These are phyloP conservation scores for Cydia amplana DNA, from an alignment of 1,140 invertebrate species.

Conservation along the genomic window DNA sequence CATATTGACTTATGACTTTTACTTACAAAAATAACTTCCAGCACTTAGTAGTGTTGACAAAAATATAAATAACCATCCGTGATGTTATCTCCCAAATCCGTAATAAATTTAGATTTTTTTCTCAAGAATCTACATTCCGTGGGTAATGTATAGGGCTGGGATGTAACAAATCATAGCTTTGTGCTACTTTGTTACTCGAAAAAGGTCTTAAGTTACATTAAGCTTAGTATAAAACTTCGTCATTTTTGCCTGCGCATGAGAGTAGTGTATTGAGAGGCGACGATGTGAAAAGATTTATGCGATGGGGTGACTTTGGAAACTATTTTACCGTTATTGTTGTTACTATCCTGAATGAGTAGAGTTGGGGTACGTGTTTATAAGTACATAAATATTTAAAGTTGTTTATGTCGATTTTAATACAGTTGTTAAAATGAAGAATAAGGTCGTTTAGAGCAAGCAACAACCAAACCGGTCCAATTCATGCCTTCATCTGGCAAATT, in stretches of 20 bases:
- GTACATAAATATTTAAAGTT: conserved; percentile 28
- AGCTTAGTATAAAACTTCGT: not conserved
- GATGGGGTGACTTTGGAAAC: conserved; percentile 7
- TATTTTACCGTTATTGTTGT: conserved; percentile 15
- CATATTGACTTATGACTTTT: not conserved
- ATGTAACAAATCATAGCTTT: conserved; percentile 68
- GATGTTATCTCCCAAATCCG: conserved; percentile 49
- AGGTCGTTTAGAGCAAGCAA: not conserved
- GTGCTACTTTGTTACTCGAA: conserved; percentile 36
- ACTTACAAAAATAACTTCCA: not conserved
- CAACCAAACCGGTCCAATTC: not conserved
- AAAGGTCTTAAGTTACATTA: not conserved
- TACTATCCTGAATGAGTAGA: not conserved
- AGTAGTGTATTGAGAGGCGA: conserved; percentile 51
- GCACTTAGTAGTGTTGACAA: conserved; percentile 38
- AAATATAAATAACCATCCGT: conserved; percentile 38
- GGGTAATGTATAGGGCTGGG: conserved; percentile 57
- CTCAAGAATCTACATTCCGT: conserved; percentile 47
- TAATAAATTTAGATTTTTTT: conserved; percentile 64
- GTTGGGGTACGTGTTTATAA: not conserved
- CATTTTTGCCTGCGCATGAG: not conserved
- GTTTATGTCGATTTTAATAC: conserved; percentile 11
- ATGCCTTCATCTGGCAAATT: not conserved
- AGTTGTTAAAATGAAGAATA: not conserved
- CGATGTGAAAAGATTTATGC: conserved; percentile 67